Base-by-base conservation (phyloP, 2,113 vertebrate species). In the Calidris pygmaea region DNA sequence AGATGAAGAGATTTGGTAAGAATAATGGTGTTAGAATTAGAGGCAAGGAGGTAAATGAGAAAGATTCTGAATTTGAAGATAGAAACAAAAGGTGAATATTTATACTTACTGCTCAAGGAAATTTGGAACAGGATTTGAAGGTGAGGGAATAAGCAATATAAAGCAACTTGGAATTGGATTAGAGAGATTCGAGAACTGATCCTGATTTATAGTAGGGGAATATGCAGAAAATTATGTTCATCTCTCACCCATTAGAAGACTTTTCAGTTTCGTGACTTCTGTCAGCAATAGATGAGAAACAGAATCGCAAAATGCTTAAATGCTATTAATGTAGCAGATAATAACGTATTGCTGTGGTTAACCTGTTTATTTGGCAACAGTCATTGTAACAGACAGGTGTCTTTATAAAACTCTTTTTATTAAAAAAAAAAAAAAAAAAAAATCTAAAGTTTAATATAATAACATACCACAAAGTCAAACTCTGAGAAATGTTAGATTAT, bases 291-390 rank as follows among this genome's bases (percentile, higher is more conserved):
- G 14, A 11, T 73, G n/a, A 87, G 30, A 90, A 73, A 77, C 3
- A 81, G 20, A 68, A 90, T 34, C 37, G 4, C 4, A 67, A 90
- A 87, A 92, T 47, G 7, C 5, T 43, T 84, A 12, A 13, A 68
- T 45, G 17, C 1, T 85, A 29, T 68, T 77, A 6, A 43, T 0
- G 0, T 35, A n/a, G 7, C 41, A 43, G 63, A 32, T 48, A 58
- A 71, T 4, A 47, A 72, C 19, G 29, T 14, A 39, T 39, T 90
- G 58, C 52, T 53, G 22, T 12, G 30, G 37, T 63, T 87, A 58
- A 76, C 9, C 6, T 84, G 22, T 76, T 80, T 34, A 72, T n/a
- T 72, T 80, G 37, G 20, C 30, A 87, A 29, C 10, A 43, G 3
- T n/a, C 2, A 1, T 59, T 48, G 35, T 30, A 79, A 62, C 17